Base-by-base conservation (phyloP, 2,797 vertebrate genomes). In the Notoglanidium macrostoma region DNA sequence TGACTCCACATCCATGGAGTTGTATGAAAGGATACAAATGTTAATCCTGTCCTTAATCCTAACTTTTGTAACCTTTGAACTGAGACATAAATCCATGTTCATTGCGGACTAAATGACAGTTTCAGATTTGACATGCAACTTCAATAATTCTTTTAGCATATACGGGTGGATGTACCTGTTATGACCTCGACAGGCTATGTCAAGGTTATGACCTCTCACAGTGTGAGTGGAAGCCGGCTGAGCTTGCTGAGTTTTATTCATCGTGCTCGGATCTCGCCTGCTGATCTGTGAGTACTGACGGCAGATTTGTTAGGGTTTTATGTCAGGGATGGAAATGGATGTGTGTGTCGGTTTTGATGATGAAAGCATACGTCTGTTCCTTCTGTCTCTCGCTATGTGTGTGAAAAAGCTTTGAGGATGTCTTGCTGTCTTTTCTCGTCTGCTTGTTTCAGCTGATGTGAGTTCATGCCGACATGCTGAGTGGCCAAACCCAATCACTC, bases 401-500 rank as follows among this genome's bases (percentile, higher is more conserved):
- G 44, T 74, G 77, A 85, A 81, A 81, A 78, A 65, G 70, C 82
- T 87, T 87, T 84, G 83, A 87, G 82, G 74, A 78, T 61, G 83
- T 84, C 87, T 85, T 51, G 87, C 82, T 87, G 87, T 87, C 65
- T 87, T 68, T 49, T 77, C 82, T 85, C 68, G 35, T 87, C 87
- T 51, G 74, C 76, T 49, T 59, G 63, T 85, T 84, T 61, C 87
- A 86, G 87, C 65, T 72, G 83, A 85, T 70, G 83, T 46, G 79
- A 73, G 82, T 83, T 87, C 59, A 54, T 51, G 49, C 65, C 77
- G 32, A 74, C 79, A 44, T 59, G 65, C 73, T 40, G 84, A 90
- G 87, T 80, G 73, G 87, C 87, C 80, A 87, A 76, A 77, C 83
- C 79, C 87, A 77, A 90, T 89, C 83, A 74, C 84, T 86, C 86